Conservation (phyloP, 2,113 vertebrate species). For the Dendropsophus ebraccatus region DNA sequence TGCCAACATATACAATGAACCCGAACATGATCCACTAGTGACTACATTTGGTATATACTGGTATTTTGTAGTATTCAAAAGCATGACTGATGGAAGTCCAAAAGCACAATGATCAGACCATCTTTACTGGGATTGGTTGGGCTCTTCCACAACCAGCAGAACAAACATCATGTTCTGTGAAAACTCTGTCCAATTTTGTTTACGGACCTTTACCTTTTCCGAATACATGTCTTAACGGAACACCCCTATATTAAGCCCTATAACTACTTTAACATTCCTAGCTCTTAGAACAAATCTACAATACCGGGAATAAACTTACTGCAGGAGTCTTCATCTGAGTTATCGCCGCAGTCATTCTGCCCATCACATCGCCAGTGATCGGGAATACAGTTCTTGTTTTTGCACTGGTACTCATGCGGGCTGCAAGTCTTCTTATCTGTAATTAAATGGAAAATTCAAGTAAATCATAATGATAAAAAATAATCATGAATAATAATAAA, state of each 20-base stretch:
- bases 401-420: slow-evolving; percentile 95
- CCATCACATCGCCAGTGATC: slow-evolving; percentile 98
- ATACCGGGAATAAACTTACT: slow-evolving; percentile 80
- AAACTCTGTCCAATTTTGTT: no score
- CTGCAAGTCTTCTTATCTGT: slow-evolving; percentile 98
- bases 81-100: no score
- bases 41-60: no score
- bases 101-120: no score
- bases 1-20: no score
- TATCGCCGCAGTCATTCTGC: slow-evolving; percentile 97
- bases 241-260: no score
- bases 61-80: no score
- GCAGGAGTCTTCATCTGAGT: slow-evolving; percentile 96
- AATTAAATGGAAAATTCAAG: slow-evolving; percentile 60
- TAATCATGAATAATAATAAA: background rate
- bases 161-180: no score
- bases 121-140: no score
- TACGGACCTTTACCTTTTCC: background rate
- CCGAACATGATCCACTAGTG: no score
- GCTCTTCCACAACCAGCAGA: no score
- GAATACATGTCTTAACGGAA: no score
- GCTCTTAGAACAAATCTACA: background rate
- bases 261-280: background rate
- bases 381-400: slow-evolving; percentile 98
- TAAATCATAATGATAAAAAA: background rate